Evolutionary conservation across 2,797 vertebrate genomes (phyloP).

Genomic region (Orestias chungarensis): DNA sequence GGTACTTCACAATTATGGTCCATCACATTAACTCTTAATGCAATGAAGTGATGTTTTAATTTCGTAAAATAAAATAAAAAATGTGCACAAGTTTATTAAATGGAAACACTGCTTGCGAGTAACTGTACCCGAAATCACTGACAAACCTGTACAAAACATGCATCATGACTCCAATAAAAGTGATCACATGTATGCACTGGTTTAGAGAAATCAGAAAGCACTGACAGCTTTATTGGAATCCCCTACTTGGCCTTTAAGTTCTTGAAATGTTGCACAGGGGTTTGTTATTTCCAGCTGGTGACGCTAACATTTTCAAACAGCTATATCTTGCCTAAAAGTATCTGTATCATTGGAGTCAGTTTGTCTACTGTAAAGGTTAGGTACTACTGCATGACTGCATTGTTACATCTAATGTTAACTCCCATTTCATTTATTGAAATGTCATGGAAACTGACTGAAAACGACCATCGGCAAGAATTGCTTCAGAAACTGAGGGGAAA

Average conservation of each 20-base stretch:
- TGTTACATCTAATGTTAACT: constrained; percentile 18
- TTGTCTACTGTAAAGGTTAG: constrained; percentile 49
- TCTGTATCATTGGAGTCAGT: constrained; percentile 27
- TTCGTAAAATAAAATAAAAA: neutral
- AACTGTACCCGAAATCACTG: neutral
- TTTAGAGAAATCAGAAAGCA: neutral
- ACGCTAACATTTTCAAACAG: constrained; percentile 34
- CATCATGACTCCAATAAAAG: neutral
- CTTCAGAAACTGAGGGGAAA: constrained; percentile 13
- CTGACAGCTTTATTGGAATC: neutral
- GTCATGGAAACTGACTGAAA: constrained; percentile 27
- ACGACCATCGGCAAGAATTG: constrained; percentile 19
- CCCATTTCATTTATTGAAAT: constrained; percentile 20
- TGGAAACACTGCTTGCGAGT: neutral
- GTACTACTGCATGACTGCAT: constrained; percentile 34
- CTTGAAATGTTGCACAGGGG: neutral
- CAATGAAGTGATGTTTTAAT: neutral
- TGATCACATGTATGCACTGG: neutral
- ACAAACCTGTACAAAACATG: neutral
- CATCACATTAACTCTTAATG: neutral
- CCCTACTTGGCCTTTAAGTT: neutral
- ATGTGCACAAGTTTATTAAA: neutral
- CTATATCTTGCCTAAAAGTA: constrained; percentile 25
- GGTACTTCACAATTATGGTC: too few species aligned
- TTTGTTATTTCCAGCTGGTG: constrained; percentile 5